These are phyloP conservation scores for Chloroceryle aenea DNA, from an alignment of 2,113 vertebrate genomes.

Conservation along the genomic window DNA sequence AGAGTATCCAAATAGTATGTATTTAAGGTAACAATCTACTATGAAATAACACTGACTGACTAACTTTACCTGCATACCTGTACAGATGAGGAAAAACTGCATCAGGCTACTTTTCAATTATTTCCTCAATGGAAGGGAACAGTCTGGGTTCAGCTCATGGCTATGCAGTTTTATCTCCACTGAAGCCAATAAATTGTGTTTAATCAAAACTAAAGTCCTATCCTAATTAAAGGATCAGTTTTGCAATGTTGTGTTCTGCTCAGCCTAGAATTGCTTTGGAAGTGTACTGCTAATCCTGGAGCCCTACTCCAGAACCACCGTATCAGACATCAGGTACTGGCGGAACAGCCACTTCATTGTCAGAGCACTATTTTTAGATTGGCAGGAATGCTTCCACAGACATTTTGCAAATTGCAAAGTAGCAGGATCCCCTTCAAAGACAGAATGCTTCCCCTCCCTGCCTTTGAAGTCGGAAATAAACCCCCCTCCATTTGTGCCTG, in stretches of 20 bases:
- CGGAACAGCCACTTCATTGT: background rate
- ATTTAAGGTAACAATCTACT: background rate
- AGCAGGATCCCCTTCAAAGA: background rate
- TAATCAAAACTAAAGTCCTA: background rate
- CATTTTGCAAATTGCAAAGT: background rate
- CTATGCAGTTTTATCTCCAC: background rate
- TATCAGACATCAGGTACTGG: background rate
- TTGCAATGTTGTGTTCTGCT: background rate
- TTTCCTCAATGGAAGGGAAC: background rate
- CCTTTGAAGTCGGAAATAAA: background rate
- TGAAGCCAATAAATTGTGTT: background rate
- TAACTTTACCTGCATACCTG: background rate
- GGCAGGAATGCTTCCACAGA: background rate
- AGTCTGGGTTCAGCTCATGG: background rate
- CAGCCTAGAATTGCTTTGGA: background rate
- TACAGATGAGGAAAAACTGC: background rate
- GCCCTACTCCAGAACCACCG: background rate
- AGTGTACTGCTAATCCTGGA: rapidly evolving
- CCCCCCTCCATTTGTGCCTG: background rate
- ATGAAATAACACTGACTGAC: background rate
- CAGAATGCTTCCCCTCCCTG: background rate
- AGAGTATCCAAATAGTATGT: background rate
- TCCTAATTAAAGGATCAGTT: background rate
- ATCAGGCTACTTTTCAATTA: background rate
- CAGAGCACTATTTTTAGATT: background rate